Conservation (phyloP, 2,888 invertebrate species). For the Melanargia galathea region DNA sequence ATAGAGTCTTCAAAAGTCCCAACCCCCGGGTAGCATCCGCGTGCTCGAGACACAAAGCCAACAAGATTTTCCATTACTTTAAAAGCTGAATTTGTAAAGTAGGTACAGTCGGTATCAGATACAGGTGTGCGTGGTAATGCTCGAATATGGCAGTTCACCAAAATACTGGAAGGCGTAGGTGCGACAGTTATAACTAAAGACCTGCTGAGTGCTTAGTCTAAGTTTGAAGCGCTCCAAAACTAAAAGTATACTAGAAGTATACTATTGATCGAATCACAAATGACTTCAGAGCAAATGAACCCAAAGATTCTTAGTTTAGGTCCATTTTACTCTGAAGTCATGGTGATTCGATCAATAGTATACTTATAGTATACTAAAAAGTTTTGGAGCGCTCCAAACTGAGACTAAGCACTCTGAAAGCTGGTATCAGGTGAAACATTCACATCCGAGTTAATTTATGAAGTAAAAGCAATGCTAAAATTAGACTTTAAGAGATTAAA, state of each 20-base stretch:
- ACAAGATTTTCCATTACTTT: slow-evolving; percentile 22
- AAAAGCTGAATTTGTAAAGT: slow-evolving; percentile 19
- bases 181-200: slow-evolving; percentile 1
- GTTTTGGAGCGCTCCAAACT: too few species aligned
- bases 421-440: not conserved
- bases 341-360: too few species aligned
- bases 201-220: too few species aligned
- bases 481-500: too few species aligned
- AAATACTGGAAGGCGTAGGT: not conserved
- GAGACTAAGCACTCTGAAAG: too few species aligned
- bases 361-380: too few species aligned
- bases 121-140: not conserved
- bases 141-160: not conserved
- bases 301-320: too few species aligned
- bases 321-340: too few species aligned
- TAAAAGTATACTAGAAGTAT: too few species aligned
- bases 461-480: not conserved
- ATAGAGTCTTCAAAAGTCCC: slow-evolving; percentile 2
- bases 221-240: too few species aligned
- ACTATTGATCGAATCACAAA: too few species aligned
- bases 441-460: not conserved
- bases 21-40: not conserved
- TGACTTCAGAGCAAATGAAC: too few species aligned
- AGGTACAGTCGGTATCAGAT: slow-evolving; percentile 16
- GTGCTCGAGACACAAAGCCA: slow-evolving; percentile 26